Conservation (phyloP, 2,888 invertebrate genomes). For the Rhimphoctona megacephalus region DNA sequence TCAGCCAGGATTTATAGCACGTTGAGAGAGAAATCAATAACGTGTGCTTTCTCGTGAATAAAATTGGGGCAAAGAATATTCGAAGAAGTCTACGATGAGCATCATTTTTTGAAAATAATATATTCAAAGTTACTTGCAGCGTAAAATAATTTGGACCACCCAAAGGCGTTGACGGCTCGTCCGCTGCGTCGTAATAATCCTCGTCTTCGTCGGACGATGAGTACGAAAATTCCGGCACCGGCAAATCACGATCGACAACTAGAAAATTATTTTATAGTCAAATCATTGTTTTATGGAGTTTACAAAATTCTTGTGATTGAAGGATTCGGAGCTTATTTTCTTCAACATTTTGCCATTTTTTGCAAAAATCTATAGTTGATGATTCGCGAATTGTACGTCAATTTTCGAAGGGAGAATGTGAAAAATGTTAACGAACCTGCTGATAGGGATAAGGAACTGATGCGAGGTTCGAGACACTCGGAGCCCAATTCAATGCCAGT, state of each 20-base stretch:
- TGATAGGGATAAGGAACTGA: slow-evolving; percentile 72
- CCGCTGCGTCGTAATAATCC: slow-evolving; percentile 97
- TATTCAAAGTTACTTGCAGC: slow-evolving; percentile 73
- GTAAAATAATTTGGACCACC: slow-evolving; percentile 76
- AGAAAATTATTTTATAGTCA: slow-evolving; percentile 4
- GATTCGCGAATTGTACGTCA: background rate
- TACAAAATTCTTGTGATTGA: background rate
- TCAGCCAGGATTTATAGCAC: slow-evolving; percentile 2
- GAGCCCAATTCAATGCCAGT: slow-evolving; percentile 89
- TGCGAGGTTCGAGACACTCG: slow-evolving; percentile 87
- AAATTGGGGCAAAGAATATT: background rate
- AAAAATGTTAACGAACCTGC: slow-evolving; percentile 75
- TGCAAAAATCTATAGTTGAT: background rate
- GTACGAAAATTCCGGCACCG: slow-evolving; percentile 96
- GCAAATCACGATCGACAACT: slow-evolving; percentile 87
- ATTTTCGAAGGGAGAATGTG: background rate
- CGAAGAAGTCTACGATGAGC: background rate
- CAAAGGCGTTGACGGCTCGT: slow-evolving; percentile 85
- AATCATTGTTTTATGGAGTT: background rate
- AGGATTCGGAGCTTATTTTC: background rate
- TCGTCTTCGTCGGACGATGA: slow-evolving; percentile 99
- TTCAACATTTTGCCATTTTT: background rate
- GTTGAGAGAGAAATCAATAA: background rate
- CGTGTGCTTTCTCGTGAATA: background rate
- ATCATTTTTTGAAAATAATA: background rate